Evolutionary conservation across 2,888 invertebrate species (phyloP).

Genomic region (Hirtodrosophila trivittata): DNA sequence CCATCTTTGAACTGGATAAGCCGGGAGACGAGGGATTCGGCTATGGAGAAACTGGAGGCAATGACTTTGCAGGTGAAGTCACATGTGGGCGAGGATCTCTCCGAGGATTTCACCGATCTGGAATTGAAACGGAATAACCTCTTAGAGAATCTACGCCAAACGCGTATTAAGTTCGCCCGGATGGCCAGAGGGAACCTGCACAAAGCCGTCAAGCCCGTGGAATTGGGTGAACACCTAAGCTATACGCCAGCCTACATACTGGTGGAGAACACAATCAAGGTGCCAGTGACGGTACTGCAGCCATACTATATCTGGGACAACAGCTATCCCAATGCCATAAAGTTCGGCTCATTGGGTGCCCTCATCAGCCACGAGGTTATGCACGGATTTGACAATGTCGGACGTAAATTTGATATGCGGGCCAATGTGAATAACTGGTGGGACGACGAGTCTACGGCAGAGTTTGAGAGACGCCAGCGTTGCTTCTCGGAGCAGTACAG

Average conservation of each 20-base stretch:
- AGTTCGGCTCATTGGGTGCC: constrained; percentile 74
- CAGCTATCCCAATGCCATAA: constrained; percentile 75
- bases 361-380: constrained; percentile 80
- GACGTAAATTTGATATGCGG: constrained; percentile 72
- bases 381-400: constrained; percentile 80
- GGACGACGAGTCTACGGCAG: constrained; percentile 63
- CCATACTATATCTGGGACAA: constrained; percentile 74
- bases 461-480: constrained; percentile 62
- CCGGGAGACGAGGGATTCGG: constrained; percentile 53
- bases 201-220: constrained; percentile 59
- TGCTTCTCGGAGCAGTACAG: constrained; percentile 80
- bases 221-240: constrained; percentile 54
- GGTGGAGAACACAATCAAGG: constrained; percentile 74
- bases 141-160: constrained; percentile 61
- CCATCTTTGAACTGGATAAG: constrained; percentile 66
- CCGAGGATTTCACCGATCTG: constrained; percentile 67
- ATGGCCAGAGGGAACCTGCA: constrained; percentile 48
- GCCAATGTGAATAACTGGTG: constrained; percentile 79
- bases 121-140: constrained; percentile 55
- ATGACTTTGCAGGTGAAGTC: constrained; percentile 73
- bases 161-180: not conserved
- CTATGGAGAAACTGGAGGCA: constrained; percentile 69
- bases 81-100: constrained; percentile 62
- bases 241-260: constrained; percentile 75
- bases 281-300: constrained; percentile 78